Conservation (phyloP, 2,888 invertebrate species). For the Drosophila subquinaria region DNA sequence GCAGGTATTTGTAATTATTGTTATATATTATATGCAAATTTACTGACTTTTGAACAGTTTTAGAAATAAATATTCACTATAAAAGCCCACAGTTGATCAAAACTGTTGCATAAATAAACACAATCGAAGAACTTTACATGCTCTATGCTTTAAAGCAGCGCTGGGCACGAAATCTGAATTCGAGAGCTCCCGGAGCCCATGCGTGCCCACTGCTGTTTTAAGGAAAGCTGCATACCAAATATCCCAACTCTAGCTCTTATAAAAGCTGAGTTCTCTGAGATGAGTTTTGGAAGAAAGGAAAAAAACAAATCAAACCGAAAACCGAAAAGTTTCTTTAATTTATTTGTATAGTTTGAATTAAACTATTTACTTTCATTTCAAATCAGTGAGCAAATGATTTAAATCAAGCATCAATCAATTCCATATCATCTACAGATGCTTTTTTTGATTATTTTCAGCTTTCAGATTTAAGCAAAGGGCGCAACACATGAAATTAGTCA, state of each 20-base stretch:
- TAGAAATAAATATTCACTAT: background rate
- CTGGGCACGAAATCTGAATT: no score
- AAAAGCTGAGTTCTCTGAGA: background rate
- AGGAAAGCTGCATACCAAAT: background rate
- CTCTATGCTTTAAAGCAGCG: background rate
- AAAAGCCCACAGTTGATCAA: background rate
- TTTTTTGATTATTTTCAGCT: background rate
- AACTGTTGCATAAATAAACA: background rate
- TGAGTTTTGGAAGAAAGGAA: background rate
- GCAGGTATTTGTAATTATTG: background rate
- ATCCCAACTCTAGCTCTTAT: background rate
- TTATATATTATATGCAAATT: background rate
- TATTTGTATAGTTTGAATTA: no score
- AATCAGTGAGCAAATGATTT: background rate
- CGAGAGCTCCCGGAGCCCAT: no score
- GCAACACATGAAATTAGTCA: background rate
- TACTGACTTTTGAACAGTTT: background rate
- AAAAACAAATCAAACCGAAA: background rate
- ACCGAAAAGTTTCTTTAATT: background rate
- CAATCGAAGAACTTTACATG: background rate
- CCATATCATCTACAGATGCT: background rate
- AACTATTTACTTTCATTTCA: no score
- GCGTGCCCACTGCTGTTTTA: no score
- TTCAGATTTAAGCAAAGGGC: constrained; percentile 2
- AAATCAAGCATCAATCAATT: background rate